A percentile compares a stretch with the other conserved stretches of the same genome.
Evolutionary conservation across 2,113 vertebrate species (phyloP).

Genomic region (Sinocyclocheilus grahami): DNA sequence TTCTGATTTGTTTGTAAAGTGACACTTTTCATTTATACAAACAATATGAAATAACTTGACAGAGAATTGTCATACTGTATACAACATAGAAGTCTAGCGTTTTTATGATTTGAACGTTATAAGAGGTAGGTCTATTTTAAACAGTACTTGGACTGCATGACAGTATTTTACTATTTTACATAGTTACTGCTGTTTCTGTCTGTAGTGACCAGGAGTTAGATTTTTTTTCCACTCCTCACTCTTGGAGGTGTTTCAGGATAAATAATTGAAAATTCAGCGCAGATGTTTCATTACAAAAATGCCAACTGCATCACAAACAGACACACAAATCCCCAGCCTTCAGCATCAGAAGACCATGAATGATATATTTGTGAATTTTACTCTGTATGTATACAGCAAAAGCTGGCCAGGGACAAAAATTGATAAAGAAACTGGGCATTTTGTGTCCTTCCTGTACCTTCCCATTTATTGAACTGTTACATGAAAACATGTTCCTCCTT

Average conservation of each 20-base stretch:
- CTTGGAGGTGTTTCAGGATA: constrained; percentile 11
- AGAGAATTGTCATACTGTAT: not conserved
- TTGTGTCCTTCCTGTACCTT: no score
- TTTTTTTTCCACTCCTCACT: not conserved
- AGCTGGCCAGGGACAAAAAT: not conserved
- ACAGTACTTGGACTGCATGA: not conserved
- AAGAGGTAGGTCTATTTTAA: not conserved
- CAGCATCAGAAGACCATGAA: not conserved
- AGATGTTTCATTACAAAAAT: constrained; percentile 28
- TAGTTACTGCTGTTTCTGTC: not conserved
- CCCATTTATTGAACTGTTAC: no score
- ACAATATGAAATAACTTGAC: not conserved
- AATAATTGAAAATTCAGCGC: not conserved
- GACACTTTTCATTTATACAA: no score
- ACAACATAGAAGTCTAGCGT: not conserved
- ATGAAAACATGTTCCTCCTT: no score
- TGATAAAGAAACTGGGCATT: no score
- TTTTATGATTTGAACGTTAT: not conserved
- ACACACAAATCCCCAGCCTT: not conserved
- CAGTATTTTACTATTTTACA: not conserved
- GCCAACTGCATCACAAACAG: constrained; percentile 8
- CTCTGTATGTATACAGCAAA: not conserved
- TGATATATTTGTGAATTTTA: not conserved
- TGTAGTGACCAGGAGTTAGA: not conserved
- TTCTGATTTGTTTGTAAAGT: not conserved